Base-by-base conservation (phyloP, 2,113 vertebrate species). In the Ceyx melanurus region DNA sequence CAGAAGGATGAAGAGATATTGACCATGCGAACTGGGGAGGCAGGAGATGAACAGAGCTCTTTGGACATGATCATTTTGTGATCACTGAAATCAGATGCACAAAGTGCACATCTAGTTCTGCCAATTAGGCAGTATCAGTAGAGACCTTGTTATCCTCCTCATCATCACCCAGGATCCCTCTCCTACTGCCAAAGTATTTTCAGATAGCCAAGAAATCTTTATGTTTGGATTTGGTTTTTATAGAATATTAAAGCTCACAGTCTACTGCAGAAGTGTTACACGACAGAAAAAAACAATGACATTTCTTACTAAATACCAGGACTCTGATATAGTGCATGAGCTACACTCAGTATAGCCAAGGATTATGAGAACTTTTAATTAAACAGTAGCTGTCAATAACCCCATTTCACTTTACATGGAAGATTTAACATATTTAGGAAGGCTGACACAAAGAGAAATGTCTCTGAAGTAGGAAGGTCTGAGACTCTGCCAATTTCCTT, bases 81-180 rank as follows among this genome's bases (percentile, higher is more conserved):
- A 33, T n/a, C 18, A 9, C 16, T 46, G 13, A 66, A 23, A 61
- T 35, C 28, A 76, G 67, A 58, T 5, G 14, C 25, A 28, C 16
- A 22, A 77, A 81, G 64, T 2, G 4, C 18, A n/a, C 26, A n/a
- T 5, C 10, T 22, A 33, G 37, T 28, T 54, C 40, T 48, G 57
- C 51, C 45, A 20, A 40, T 2, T 4, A 15, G 42, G n/a, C 51
- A 54, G n/a, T 0, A 61, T 6, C 31, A 74, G 26, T 0, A 28
- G 56, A 92, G 35, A 68, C 60, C 42, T 81, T n/a, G 6, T 19
- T 46, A 31, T 68, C 11, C 40, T 60, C 22, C 12, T 73, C 61
- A 33, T 20, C 13, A 1, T 19, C 91, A 70, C 9, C 25, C 10
- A 8, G 60, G 42, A n/a, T 15, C 26, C 79, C 81, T 15, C 31